Evolutionary conservation across 2,797 vertebrate genomes (phyloP).

Genomic region (Poecilia wingei): DNA sequence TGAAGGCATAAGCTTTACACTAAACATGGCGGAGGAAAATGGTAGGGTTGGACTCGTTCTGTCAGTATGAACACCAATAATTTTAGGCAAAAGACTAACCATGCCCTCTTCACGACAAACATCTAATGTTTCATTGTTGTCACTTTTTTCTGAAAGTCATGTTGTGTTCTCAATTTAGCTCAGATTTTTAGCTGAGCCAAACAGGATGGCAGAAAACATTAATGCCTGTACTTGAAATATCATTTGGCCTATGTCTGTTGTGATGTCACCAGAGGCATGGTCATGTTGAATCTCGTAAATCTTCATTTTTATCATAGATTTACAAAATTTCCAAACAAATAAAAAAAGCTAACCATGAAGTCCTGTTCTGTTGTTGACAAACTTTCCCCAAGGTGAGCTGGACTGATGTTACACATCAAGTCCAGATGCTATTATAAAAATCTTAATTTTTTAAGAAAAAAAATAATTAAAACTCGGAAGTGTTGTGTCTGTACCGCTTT

Average conservation of each 20-base stretch:
- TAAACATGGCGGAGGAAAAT: not conserved
- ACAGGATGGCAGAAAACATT: not conserved
- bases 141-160: not conserved
- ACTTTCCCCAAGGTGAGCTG: not conserved
- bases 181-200: not conserved
- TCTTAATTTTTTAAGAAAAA: not conserved
- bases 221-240: not conserved
- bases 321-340: not conserved
- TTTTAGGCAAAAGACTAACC: not conserved
- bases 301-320: not conserved
- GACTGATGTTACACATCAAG: not conserved
- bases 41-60: not conserved
- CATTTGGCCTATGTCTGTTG: not conserved
- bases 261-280: not conserved
- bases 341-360: not conserved
- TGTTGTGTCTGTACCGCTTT: conserved; percentile 81
- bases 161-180: not conserved
- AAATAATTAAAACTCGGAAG: not conserved
- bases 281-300: not conserved
- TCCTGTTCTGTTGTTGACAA: not conserved
- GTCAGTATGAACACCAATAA: not conserved
- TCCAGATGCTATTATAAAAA: not conserved
- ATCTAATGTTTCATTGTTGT: not conserved
- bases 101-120: not conserved
- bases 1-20: not conserved